Percentiles rank a stretch among this genome's conserved stretches.
These are phyloP conservation scores for Sebastolobus alascanus DNA, from an alignment of 2,797 vertebrate species.

Conservation along the genomic window DNA sequence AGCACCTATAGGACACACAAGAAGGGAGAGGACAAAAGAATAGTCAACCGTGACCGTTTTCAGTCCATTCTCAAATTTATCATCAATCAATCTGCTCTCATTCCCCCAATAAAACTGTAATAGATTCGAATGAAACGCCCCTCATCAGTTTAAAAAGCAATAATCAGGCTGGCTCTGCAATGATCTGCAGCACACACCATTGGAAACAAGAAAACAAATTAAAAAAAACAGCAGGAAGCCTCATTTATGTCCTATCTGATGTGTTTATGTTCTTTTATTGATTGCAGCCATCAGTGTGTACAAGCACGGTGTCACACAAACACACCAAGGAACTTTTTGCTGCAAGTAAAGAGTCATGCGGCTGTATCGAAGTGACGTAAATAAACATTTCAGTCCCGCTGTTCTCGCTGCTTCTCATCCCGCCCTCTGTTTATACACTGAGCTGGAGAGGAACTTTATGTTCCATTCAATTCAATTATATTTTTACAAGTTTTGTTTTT, in stretches of 20 bases:
- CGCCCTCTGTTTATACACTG: constrained; percentile 33
- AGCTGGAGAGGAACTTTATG: constrained; percentile 48
- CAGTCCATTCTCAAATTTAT: not conserved
- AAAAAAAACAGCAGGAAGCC: constrained; percentile 51
- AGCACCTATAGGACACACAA: constrained; percentile 86
- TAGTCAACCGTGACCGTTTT: not conserved
- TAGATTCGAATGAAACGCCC: not conserved
- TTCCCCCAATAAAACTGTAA: constrained; percentile 3
- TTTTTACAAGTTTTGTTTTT: constrained; percentile 50
- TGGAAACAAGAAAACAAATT: constrained; percentile 45
- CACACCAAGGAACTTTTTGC: constrained; percentile 15
- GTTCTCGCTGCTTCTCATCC: constrained; percentile 34
- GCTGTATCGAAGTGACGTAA: constrained; percentile 33
- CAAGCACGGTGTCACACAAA: constrained; percentile 29
- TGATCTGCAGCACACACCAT: constrained; percentile 28
- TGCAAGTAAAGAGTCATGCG: constrained; percentile 10
- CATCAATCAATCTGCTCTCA: not conserved
- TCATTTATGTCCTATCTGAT: constrained; percentile 45
- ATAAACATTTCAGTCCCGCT: constrained; percentile 47
- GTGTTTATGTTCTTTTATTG: constrained; percentile 59
- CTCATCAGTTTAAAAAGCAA: constrained; percentile 29
- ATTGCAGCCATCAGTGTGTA: constrained; percentile 50
- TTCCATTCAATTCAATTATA: constrained; percentile 57
- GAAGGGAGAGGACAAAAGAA: not conserved
- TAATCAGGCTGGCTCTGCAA: constrained; percentile 13